Base-by-base conservation (phyloP, 2,888 invertebrate genomes). In the Ochropacha duplaris region DNA sequence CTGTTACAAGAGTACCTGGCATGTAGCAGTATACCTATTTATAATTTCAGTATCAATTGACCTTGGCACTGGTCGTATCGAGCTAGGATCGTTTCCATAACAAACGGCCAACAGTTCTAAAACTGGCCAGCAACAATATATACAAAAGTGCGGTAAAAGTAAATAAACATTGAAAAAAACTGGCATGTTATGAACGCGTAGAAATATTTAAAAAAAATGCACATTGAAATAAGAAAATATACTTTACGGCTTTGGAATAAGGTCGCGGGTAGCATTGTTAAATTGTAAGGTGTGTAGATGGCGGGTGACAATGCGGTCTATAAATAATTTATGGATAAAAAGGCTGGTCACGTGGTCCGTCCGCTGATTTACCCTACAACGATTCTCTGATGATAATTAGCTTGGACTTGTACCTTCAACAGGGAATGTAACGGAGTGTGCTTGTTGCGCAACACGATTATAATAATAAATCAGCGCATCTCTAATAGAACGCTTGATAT, bases 291-390 rank as follows among this genome's bases (percentile, higher is more conserved):
- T 62, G 60, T 76, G 71, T 66, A 59, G 56, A 63, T 72, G 68
- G 66, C 75, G 73, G 69, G 67, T 81, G 79, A 77, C 77, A 78
- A 70, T 68, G 64, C 55, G 54, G 58, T 71, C 73, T 79, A 78
- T 81, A 78, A 81, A 79, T 81, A 83, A 74, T 75, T 64, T 73
- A 73, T 74, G 67, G 69, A 72, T 69, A 79, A 76, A 76, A 76
- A 68, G 73, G 60, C 57, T 59, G 68, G 74, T 81, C 81, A 79
- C 78, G 78, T 81, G 31, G 31, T 31, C 31, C 12, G 31, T 12
- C 31, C 31, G 31, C 31, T 31, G 81, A 63, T 62, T 69, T 61
- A 60, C 58, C 58, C 60, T 72, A 69, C 68, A 74, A 61, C 71
- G 69, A 70, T 59, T 65, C 65, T 74, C 68, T 70, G 74, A 73